Evolutionary conservation across 2,888 invertebrate genomes (phyloP), one percentile per base, ranked within the genome.

Genomic region (Nowickia ferox): DNA sequence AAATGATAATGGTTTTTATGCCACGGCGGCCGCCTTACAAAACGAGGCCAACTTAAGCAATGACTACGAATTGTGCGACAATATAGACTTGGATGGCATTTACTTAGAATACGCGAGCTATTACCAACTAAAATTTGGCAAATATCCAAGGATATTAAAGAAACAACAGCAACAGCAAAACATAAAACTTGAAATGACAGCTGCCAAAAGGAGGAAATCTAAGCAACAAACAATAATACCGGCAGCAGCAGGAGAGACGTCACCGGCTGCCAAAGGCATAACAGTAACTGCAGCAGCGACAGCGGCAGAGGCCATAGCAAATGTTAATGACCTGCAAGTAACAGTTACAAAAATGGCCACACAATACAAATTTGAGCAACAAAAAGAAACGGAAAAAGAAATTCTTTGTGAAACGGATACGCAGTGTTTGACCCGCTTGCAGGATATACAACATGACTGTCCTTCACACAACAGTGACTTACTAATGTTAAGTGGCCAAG

Each of bases 51-150:
- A 95, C 57, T 93, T 98, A 11, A 88, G 90, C n/a, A 94, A 95
- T 0, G 94, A 94, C 9, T 95, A 95, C 90, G 94, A 95, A 89
- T 94, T 98, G 51, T 98, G 98, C 92, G 98, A 98, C 90, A 98
- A 98, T 90, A 95, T 98, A 80, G 98, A 98, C 92, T 93, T 98
- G 90, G 96, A 97, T 87, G 96, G 96, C 57, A 96, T 98, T 88
- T 93, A 98, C 81, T 95, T 97, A 94, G 98, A 98, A 89, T 98
- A 97, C 92, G 96, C 96, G 90, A 96, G 96, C 87, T 98, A 97
- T 93, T 97, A 97, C 92, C 95, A 96, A 89, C 94, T 97, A 59
- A 96, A 97, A 89, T 98, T 97, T 93, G 96, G 97, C 91, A 97
- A 96, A 92, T 95, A 96, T 91, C 98, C 98, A 0, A 96, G 95